A percentile compares a stretch with the other conserved stretches of the same genome.
Conservation (phyloP, 2,113 vertebrate genomes). For the Erpornis zantholeuca region DNA sequence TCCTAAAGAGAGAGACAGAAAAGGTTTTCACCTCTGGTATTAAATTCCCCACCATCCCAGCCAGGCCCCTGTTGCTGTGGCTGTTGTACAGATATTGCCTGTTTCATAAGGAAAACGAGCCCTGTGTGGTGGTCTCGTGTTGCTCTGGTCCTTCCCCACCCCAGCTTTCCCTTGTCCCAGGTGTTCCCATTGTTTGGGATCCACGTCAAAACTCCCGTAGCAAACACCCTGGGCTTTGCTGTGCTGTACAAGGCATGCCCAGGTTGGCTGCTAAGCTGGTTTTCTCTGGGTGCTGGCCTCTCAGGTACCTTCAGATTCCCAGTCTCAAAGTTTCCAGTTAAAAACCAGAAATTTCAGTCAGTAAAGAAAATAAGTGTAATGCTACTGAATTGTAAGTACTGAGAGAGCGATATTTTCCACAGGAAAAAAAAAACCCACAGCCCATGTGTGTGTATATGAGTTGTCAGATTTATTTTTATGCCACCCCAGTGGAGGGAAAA, state of each 20-base stretch:
- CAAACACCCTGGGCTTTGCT: neutral
- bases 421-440: neutral
- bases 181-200: neutral
- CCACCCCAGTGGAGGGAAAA: neutral
- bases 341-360: neutral
- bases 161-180: neutral
- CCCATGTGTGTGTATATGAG: neutral
- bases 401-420: neutral
- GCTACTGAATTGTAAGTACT: neutral
- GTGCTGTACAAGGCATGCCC: rapidly evolving
- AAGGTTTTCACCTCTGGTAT: neutral
- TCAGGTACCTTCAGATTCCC: neutral
- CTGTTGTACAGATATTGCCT: neutral
- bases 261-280: neutral
- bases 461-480: neutral
- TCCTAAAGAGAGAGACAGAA: neutral
- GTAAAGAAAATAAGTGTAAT: neutral
- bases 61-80: neutral
- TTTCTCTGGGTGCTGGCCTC: neutral
- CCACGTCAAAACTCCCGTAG: neutral
- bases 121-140: neutral
- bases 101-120: neutral
- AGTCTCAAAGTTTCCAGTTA: neutral
- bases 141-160: neutral
- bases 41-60: neutral